phyloP scores from a whole-genome alignment of 1,140 invertebrate genomes.

The Diabrotica virgifera region DNA sequence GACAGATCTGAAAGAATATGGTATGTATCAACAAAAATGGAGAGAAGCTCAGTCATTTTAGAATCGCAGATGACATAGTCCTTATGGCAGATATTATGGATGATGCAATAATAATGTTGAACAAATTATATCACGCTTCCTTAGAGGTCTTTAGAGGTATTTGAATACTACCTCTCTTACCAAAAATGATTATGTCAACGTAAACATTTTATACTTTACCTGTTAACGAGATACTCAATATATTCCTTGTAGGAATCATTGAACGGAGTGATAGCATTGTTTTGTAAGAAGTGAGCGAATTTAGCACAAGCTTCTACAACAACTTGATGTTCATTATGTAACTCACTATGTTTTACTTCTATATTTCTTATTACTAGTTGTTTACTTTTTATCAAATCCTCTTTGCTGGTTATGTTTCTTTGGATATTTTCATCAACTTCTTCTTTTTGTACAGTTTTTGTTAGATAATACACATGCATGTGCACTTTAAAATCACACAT shows the following conservation, averaged over 20 bases:
- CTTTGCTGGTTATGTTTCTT: slow-evolving; percentile 27
- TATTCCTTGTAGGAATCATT: slow-evolving; percentile 38
- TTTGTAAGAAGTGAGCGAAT: slow-evolving; percentile 36
- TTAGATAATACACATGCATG: slow-evolving; percentile 40
- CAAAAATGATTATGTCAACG: too few relatives aligned
- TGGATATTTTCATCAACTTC: slow-evolving; percentile 27
- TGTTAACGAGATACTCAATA: slow-evolving; percentile 33
- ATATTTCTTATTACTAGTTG: slow-evolving; percentile 26
- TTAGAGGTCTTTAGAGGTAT: too few relatives aligned
- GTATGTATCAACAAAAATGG: too few relatives aligned
- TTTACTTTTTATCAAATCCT: slow-evolving; percentile 24
- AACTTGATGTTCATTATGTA: slow-evolving; percentile 28
- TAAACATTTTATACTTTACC: slow-evolving; percentile 14
- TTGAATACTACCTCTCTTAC: too few relatives aligned
- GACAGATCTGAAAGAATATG: too few relatives aligned
- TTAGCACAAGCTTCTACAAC: slow-evolving; percentile 34
- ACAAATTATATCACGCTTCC: too few relatives aligned
- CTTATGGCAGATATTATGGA: too few relatives aligned
- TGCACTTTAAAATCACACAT: slow-evolving; percentile 32
- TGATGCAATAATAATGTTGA: too few relatives aligned
- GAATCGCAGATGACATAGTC: too few relatives aligned
- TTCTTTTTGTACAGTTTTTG: slow-evolving; percentile 26
- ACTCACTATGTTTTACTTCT: slow-evolving; percentile 20
- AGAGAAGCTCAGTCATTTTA: too few relatives aligned
- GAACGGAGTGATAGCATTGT: slow-evolving; percentile 38